Conservation (phyloP, 37 sponge, comb jelly and placozoan species). For the Dysidea cf. avara region DNA sequence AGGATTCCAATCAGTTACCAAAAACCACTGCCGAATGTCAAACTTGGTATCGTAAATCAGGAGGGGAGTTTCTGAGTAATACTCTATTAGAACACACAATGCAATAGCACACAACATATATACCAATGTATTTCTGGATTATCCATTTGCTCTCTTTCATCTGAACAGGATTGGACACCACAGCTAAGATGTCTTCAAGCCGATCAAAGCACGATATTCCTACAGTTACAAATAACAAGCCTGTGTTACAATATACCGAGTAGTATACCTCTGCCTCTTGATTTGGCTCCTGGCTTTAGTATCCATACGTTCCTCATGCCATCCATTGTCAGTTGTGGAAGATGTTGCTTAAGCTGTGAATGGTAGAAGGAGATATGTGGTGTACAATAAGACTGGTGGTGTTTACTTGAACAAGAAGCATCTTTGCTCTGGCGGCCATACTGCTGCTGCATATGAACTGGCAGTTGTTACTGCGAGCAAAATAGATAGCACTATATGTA, state of each 20-base stretch:
- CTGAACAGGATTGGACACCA: slow-evolving; percentile 39
- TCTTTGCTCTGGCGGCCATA: not conserved
- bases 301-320: slow-evolving; percentile 93
- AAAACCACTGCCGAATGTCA: slow-evolving; percentile 99
- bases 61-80: slow-evolving; percentile 72
- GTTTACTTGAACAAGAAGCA: slow-evolving; percentile 21
- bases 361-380: too few relatives aligned
- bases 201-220: slow-evolving; percentile 73
- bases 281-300: slow-evolving; percentile 93
- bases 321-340: slow-evolving; percentile 84
- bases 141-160: slow-evolving; percentile 84
- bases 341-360: slow-evolving; percentile 28
- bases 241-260: not conserved
- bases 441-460: not conserved
- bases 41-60: slow-evolving; percentile 91
- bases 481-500: not conserved
- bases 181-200: slow-evolving; percentile 59
- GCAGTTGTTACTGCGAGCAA: slow-evolving; percentile 24
- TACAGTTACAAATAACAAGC: slow-evolving; percentile 4
- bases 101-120: not conserved
- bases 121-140: slow-evolving; percentile 97
- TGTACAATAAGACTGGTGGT: too few relatives aligned
- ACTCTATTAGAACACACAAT: not conserved
- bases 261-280: slow-evolving; percentile 84
- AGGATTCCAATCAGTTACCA: slow-evolving; percentile 98